Conservation (phyloP, 2,113 vertebrate species). For the Labrus mixtus region DNA sequence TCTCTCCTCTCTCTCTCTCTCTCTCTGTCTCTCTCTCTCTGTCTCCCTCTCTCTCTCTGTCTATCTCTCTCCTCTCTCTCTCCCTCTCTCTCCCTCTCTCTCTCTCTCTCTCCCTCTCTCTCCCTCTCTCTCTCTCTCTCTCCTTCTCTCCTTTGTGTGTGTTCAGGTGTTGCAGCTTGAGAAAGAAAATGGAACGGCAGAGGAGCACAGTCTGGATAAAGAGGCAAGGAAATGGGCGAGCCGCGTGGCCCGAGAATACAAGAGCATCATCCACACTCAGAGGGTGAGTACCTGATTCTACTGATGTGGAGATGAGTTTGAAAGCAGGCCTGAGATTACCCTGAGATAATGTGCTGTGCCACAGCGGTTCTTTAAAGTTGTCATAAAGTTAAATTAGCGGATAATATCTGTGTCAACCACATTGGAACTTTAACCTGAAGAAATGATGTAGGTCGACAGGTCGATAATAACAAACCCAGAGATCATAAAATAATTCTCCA, state of each 20-base stretch:
- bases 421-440: slow-evolving; percentile 12
- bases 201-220: slow-evolving; percentile 96
- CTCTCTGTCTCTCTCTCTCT: too few relatives aligned
- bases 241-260: slow-evolving; percentile 93
- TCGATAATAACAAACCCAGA: slow-evolving; percentile 20
- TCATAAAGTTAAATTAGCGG: not conserved
- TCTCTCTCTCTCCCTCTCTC: not conserved
- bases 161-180: slow-evolving; percentile 88
- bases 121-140: not conserved
- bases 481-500: slow-evolving; percentile 12
- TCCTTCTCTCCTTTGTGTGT: not conserved
- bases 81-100: not conserved
- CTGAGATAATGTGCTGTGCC: too few relatives aligned
- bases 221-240: slow-evolving; percentile 97
- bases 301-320: not conserved
- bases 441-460: not conserved
- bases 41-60: not conserved
- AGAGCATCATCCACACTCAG: slow-evolving; percentile 91
- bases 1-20: not conserved
- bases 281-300: slow-evolving; percentile 79
- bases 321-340: not conserved
- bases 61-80: not conserved
- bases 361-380: too few relatives aligned
- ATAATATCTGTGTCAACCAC: not conserved
- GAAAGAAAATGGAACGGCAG: slow-evolving; percentile 90